phyloP scores from a whole-genome alignment of 2,888 invertebrate genomes.

The Thymelicus sylvestris region DNA sequence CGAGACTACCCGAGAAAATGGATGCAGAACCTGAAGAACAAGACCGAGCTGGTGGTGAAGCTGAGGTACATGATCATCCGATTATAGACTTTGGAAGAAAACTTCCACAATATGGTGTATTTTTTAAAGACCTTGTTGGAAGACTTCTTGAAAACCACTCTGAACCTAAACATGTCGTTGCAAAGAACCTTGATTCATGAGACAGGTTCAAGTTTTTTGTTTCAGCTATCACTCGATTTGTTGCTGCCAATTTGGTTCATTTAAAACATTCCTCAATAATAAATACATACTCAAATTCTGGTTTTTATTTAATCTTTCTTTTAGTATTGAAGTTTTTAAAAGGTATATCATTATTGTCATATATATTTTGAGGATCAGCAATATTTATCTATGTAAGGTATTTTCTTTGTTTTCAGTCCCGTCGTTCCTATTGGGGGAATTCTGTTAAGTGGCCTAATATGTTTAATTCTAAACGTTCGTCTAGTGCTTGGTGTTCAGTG shows the following conservation, averaged over 20 bases:
- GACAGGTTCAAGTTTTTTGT: neutral
- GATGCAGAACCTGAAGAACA: conserved; percentile 47
- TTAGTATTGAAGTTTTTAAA: neutral
- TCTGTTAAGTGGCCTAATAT: conserved; percentile 26
- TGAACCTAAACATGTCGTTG: conserved; percentile 58
- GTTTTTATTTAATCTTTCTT: conserved; percentile 6
- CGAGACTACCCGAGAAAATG: conserved; percentile 59
- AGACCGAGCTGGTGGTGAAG: conserved; percentile 47
- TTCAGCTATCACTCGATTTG: neutral
- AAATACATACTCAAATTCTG: neutral
- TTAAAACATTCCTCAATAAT: neutral
- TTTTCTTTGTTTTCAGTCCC: conserved; percentile 52
- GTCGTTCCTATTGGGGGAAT: conserved; percentile 49
- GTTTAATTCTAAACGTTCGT: conserved; percentile 37
- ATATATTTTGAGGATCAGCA: neutral
- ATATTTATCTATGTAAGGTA: conserved; percentile 26
- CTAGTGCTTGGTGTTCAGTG: conserved; percentile 62
- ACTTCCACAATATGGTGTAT: conserved; percentile 59
- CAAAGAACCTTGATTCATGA: conserved; percentile 39
- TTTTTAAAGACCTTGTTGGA: conserved; percentile 57
- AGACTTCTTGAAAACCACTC: conserved; percentile 49
- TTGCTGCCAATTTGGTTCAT: neutral
- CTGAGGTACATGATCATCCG: conserved; percentile 48
- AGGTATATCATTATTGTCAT: neutral
- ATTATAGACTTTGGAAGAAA: conserved; percentile 57